Conservation (phyloP, 1,140 invertebrate genomes). For the Scylla paramamosain region DNA sequence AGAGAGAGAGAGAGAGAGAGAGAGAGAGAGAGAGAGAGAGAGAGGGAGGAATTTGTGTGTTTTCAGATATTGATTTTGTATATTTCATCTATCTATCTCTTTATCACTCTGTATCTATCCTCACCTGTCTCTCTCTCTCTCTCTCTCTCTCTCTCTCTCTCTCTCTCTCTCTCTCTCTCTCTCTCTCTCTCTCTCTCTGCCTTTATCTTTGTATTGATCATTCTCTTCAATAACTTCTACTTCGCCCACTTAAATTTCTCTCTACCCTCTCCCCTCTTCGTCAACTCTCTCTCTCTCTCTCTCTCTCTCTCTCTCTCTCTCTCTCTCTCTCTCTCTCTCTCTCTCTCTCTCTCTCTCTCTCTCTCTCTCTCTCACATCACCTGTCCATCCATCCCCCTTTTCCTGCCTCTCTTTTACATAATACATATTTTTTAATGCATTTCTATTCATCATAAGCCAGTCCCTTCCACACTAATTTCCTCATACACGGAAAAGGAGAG, state of each 20-base stretch:
- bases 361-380: background rate
- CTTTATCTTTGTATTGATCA: background rate
- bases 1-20: no score
- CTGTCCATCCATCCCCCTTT: background rate
- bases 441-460: no score
- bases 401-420: background rate
- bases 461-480: no score
- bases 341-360: slow-evolving; percentile 3
- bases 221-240: background rate
- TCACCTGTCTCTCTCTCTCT: background rate
- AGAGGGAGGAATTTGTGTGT: no score
- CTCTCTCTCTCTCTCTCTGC: background rate
- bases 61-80: no score
- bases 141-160: background rate
- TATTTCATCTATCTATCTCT: background rate
- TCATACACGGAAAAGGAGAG: background rate
- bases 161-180: background rate
- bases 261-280: no score
- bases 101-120: background rate
- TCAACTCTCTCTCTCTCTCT: no score
- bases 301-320: background rate
- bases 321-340: slow-evolving; percentile 15
- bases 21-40: no score
- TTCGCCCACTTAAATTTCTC: background rate
- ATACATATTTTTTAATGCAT: no score